Evolutionary conservation across 1,140 invertebrate genomes (phyloP).

Genomic region (Drosophila ironensis): DNA sequence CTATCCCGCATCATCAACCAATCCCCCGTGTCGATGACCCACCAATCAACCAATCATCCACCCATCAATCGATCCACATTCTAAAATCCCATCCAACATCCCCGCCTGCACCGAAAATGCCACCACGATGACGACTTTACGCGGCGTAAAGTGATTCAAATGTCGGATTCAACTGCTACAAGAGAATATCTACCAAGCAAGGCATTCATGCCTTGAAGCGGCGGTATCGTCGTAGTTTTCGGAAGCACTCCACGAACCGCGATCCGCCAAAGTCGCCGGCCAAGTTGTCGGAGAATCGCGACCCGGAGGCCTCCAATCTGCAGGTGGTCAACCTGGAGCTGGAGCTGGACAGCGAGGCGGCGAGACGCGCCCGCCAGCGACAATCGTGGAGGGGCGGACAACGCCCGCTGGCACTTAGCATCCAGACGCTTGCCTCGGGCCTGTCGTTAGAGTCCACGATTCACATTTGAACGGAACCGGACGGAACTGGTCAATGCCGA

Average conservation of each 20-base stretch:
- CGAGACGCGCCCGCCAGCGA: constrained; percentile 10
- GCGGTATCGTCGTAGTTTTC: too few species aligned
- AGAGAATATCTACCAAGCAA: constrained; percentile 14
- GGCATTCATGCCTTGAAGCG: background rate
- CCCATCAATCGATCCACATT: constrained; percentile 23
- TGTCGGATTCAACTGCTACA: constrained; percentile 15
- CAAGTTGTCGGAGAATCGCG: too few species aligned
- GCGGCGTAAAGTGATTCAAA: constrained; percentile 49
- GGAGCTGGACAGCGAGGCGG: constrained; percentile 19
- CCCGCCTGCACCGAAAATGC: constrained; percentile 40
- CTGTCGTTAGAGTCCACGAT: constrained; percentile 43
- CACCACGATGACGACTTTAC: constrained; percentile 17
- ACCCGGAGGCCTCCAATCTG: constrained; percentile 4
- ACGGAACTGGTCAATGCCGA: too few species aligned
- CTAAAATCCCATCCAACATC: constrained; percentile 8
- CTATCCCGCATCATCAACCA: constrained; percentile 25
- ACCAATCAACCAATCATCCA: background rate
- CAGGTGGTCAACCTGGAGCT: constrained; percentile 47
- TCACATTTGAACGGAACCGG: constrained; percentile 36
- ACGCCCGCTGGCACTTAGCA: background rate
- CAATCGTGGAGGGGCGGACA: constrained; percentile 13
- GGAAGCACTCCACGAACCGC: too few species aligned
- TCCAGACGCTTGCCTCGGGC: background rate
- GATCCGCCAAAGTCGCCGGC: too few species aligned
- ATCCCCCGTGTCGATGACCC: constrained; percentile 3